Evolutionary conservation across 2,797 vertebrate species (phyloP), one percentile per base, ranked within the genome.

Genomic region (Perodicticus potto): DNA sequence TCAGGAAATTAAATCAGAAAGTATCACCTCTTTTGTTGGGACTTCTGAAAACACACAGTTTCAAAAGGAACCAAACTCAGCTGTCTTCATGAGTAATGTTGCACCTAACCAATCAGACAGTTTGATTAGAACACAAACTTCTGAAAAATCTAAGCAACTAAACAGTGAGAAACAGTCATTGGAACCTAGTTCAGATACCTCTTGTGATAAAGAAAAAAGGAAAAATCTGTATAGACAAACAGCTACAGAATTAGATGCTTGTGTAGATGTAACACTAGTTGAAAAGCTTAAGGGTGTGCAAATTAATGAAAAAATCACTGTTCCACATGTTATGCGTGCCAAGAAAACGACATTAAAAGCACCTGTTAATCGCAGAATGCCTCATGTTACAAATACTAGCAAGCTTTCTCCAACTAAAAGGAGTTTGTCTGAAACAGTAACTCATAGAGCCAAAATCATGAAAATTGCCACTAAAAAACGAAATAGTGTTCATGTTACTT

Each of bases 401-500:
- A 99, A 98, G 96, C 97, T 98, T 96, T 98, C 98, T 97, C 98
- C 98, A 98, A 98, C 98, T 97, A 99, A 99, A 98, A 98, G 98
- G 97, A 99, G 98, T 96, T 97, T 99, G 96, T 98, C 99, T 95
- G 98, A 99, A 98, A 98, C 98, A 0, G 98, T 98, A 98, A 98
- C 98, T 32, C 97, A 98, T 86, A 99, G 99, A 97, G 98, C 98
- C 95, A 99, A 99, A 98, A 98, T 98, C 49, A 99, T 99, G 96
- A 99, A 99, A 95, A 98, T 98, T 89, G 98, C 97, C 27, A 96
- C 98, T 97, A 99, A 99, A 97, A 99, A 99, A 95, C 98, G 98
- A 80, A 99, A 99, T 91, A 99, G 98, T 0, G 99, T 99, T 96
- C 99, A 99, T 69, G 99, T 99, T 97, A 99, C 99, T 96, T 99